Conservation (phyloP, 2,888 invertebrate species). For the Archips crataeganus region DNA sequence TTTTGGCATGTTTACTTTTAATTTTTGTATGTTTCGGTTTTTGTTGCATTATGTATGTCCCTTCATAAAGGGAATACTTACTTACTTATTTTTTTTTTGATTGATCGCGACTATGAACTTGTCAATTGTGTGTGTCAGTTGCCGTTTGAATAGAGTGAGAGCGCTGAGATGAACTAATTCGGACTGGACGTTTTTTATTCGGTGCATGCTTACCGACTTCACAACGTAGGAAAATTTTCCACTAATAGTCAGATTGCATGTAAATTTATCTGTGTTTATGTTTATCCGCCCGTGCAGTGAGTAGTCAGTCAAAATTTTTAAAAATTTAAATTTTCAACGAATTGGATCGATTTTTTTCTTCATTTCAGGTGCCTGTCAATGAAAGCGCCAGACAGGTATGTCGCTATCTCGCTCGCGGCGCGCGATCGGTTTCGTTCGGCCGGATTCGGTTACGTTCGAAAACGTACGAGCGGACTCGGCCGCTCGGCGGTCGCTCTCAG, state of each 20-base stretch:
- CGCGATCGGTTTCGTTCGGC: constrained; percentile 81
- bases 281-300: constrained; percentile 51
- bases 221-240: constrained; percentile 16
- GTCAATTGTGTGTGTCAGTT: constrained; percentile 26
- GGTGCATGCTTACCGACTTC: constrained; percentile 30
- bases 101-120: constrained; percentile 48
- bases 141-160: constrained; percentile 16
- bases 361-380: constrained; percentile 91
- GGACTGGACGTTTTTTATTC: constrained; percentile 10
- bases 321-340: constrained; percentile 86
- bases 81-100: constrained; percentile 51
- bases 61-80: constrained; percentile 42
- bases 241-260: constrained; percentile 64
- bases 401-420: constrained; percentile 78
- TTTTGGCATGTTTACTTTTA: constrained; percentile 79
- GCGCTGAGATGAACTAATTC: constrained; percentile 11
- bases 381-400: constrained; percentile 91
- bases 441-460: constrained; percentile 79
- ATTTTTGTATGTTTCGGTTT: constrained; percentile 76
- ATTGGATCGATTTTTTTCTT: constrained; percentile 89
- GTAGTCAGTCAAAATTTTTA: constrained; percentile 63
- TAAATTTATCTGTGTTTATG: constrained; percentile 84
- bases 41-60: constrained; percentile 45
- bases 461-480: constrained; percentile 76
- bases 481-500: constrained; percentile 70